A percentile compares a stretch with the other conserved stretches of the same genome.
Conservation (phyloP, 2,113 vertebrate genomes). For the Stictonetta naevosa region DNA sequence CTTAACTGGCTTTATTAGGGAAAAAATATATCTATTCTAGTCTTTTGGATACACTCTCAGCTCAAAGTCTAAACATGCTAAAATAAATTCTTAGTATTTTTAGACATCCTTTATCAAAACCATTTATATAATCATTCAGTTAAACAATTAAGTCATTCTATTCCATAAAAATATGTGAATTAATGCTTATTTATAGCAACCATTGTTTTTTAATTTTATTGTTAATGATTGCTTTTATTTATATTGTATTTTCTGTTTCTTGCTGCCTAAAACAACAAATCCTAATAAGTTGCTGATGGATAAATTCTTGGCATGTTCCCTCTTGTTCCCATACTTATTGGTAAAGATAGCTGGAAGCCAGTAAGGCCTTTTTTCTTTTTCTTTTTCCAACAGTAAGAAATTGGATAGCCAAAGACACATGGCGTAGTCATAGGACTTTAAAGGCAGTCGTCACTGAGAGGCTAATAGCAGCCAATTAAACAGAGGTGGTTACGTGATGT, state of each 20-base stretch:
- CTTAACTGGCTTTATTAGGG: background rate
- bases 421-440: slow-evolving; percentile 85
- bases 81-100: slow-evolving; percentile 57
- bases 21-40: background rate
- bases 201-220: slow-evolving; percentile 65
- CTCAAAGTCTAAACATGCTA: slow-evolving; percentile 20
- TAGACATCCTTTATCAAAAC: slow-evolving; percentile 44
- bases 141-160: slow-evolving; percentile 36
- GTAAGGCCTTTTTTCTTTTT: slow-evolving; percentile 30
- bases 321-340: slow-evolving; percentile 82
- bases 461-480: slow-evolving; percentile 89
- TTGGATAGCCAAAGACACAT: slow-evolving; percentile 87
- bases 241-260: slow-evolving; percentile 36
- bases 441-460: slow-evolving; percentile 76
- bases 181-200: slow-evolving; percentile 63
- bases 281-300: slow-evolving; percentile 45
- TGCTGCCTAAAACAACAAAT: slow-evolving; percentile 59
- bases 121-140: slow-evolving; percentile 32
- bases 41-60: background rate
- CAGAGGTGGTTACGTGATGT: slow-evolving; percentile 92
- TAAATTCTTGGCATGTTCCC: slow-evolving; percentile 46
- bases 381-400: slow-evolving; percentile 85
- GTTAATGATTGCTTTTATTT: slow-evolving; percentile 68
- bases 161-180: slow-evolving; percentile 35
- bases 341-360: slow-evolving; percentile 75